Conservation (phyloP, 1,140 invertebrate genomes). For the Diploscapter pachys region DNA sequence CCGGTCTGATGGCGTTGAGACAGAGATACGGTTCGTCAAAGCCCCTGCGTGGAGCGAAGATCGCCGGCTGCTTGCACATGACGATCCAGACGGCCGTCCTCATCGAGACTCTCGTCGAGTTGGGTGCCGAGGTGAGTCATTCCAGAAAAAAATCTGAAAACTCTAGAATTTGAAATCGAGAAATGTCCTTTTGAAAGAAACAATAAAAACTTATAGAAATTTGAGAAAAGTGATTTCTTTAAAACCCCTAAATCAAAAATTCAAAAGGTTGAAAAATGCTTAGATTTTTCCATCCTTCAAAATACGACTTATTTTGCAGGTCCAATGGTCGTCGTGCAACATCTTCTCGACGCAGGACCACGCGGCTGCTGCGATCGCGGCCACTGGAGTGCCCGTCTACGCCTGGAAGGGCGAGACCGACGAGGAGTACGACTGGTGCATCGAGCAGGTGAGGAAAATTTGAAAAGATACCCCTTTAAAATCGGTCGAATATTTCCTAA, state of each 20-base stretch:
- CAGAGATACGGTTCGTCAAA: slow-evolving; percentile 82
- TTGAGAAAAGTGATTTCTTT: neutral
- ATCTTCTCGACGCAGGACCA: slow-evolving; percentile 79
- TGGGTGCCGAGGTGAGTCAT: slow-evolving; percentile 82
- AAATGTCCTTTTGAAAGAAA: too few species aligned
- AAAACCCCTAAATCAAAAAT: neutral
- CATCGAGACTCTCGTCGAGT: slow-evolving; percentile 89
- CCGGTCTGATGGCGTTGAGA: slow-evolving; percentile 86
- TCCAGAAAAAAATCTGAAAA: too few species aligned
- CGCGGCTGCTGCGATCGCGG: slow-evolving; percentile 96
- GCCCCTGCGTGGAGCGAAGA: slow-evolving; percentile 85
- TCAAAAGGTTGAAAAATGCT: slow-evolving; percentile 14
- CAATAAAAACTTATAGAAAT: too few species aligned
- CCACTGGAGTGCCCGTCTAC: slow-evolving; percentile 87
- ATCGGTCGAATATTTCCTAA: too few species aligned
- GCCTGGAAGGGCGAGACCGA: slow-evolving; percentile 99
- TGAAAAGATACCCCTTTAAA: too few species aligned
- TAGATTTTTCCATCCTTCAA: slow-evolving; percentile 32
- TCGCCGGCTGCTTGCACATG: slow-evolving; percentile 81
- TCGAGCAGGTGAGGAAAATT: slow-evolving; percentile 79
- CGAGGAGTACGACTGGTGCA: slow-evolving; percentile 98
- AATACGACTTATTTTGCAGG: slow-evolving; percentile 65
- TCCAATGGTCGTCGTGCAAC: slow-evolving; percentile 71
- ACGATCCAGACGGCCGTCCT: slow-evolving; percentile 98
- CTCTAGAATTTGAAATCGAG: too few species aligned